phyloP scores from a whole-genome alignment of 2,113 vertebrate genomes.

The Sterna hirundo region DNA sequence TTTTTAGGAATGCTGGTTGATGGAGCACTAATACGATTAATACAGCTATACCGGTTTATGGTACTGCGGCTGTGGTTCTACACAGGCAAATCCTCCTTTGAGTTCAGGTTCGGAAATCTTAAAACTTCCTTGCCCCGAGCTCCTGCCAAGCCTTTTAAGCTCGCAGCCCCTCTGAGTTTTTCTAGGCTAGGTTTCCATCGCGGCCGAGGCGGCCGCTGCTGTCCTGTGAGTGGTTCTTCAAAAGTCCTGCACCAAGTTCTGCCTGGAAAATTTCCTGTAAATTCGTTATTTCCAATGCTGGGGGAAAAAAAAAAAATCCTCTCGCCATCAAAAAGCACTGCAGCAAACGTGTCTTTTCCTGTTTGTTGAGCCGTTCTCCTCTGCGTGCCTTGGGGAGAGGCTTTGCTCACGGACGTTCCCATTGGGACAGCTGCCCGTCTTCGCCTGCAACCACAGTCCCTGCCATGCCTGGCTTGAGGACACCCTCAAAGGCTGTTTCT shows the following conservation, averaged over 20 bases:
- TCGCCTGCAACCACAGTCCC: not conserved
- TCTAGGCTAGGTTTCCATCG: not conserved
- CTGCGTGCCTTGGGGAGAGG: not conserved
- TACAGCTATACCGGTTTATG: not conserved
- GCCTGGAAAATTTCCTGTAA: not conserved
- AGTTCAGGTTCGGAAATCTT: not conserved
- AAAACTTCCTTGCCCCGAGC: not conserved
- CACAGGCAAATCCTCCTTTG: not conserved
- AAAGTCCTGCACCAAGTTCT: not conserved
- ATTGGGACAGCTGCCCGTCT: not conserved
- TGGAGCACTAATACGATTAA: not conserved
- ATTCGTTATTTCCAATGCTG: not conserved
- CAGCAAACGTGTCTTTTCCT: not conserved
- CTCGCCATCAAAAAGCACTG: not conserved
- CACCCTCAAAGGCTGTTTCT: not conserved
- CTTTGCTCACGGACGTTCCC: not conserved
- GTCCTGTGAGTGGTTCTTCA: not conserved
- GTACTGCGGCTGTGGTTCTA: not conserved
- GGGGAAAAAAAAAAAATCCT: not conserved
- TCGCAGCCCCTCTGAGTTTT: not conserved
- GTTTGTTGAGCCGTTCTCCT: not conserved
- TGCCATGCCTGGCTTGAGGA: not conserved
- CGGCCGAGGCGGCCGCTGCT: not conserved
- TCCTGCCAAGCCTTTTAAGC: not conserved
- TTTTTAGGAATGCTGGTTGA: not conserved